Evolutionary conservation across 2,113 vertebrate genomes (phyloP).

Genomic region (Penelope pileata): DNA sequence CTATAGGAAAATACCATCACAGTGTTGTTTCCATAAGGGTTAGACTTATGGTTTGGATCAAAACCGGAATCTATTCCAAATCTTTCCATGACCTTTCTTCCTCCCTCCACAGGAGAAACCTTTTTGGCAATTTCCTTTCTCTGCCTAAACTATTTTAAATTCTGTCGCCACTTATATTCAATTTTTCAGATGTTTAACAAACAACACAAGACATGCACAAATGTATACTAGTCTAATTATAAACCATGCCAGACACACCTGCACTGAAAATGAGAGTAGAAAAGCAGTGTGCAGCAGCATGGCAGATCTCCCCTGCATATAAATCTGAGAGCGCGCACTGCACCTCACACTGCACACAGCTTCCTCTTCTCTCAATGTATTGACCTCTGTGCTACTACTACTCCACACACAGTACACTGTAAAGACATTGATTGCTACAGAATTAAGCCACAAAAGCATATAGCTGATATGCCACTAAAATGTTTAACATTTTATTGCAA

Average conservation of each 20-base stretch:
- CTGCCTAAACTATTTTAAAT: background rate
- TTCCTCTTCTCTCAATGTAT: background rate
- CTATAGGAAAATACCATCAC: background rate
- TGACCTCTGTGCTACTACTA: background rate
- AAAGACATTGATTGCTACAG: background rate
- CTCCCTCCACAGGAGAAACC: background rate
- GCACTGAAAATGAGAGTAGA: background rate
- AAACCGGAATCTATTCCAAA: background rate
- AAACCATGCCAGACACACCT: background rate
- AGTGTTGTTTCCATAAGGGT: background rate
- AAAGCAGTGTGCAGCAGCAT: background rate
- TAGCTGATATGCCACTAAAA: background rate
- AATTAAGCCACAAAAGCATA: background rate
- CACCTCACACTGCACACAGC: background rate
- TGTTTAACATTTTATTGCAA: background rate
- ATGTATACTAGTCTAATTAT: background rate
- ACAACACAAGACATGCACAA: background rate
- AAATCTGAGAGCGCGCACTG: accelerated
- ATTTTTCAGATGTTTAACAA: background rate
- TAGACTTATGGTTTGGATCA: background rate
- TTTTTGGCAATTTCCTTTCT: background rate
- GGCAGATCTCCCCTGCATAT: background rate
- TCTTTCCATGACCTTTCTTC: background rate
- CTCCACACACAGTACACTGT: background rate
- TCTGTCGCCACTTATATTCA: background rate